Evolutionary conservation across 2,888 invertebrate species (phyloP).

Genomic region (Conops quadrifasciatus): DNA sequence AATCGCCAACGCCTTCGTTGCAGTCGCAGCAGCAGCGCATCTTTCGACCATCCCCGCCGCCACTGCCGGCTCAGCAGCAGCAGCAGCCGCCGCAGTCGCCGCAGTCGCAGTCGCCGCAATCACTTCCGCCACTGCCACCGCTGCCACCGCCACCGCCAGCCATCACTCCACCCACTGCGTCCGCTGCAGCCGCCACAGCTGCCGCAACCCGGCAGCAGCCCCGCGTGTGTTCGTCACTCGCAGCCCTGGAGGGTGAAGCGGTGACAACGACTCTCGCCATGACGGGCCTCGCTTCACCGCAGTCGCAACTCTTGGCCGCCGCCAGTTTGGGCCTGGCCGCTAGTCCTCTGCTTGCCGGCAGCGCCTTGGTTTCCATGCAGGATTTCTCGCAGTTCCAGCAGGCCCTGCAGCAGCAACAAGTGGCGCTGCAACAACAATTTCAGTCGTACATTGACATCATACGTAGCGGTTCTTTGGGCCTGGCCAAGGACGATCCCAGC

Average conservation of each 20-base stretch:
- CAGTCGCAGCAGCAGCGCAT: constrained; percentile 39
- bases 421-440: constrained; percentile 63
- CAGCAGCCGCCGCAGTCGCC: constrained; percentile 40
- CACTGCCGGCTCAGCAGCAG: constrained; percentile 34
- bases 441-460: constrained; percentile 63
- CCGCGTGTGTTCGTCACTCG: too few relatives aligned
- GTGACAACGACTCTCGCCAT: constrained; percentile 44
- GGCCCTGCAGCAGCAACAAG: constrained; percentile 62
- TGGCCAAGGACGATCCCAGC: constrained; percentile 59
- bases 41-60: constrained; percentile 43
- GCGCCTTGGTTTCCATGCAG: constrained; percentile 50
- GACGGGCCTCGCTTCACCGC: constrained; percentile 53
- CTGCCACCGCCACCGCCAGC: constrained; percentile 32
- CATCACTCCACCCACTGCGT: not conserved
- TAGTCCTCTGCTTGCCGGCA: constrained; percentile 52
- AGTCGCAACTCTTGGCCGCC: constrained; percentile 53
- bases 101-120: constrained; percentile 32
- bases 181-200: constrained; percentile 31
- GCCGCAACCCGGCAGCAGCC: constrained; percentile 13
- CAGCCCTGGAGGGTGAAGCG: constrained; percentile 4
- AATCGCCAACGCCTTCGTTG: constrained; percentile 56
- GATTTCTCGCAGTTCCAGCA: constrained; percentile 62
- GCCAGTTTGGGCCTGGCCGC: constrained; percentile 49
- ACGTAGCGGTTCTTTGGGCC: constrained; percentile 56
- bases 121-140: constrained; percentile 44